Conservation (phyloP, 2,888 invertebrate species). For the Steinernema scapterisci region DNA sequence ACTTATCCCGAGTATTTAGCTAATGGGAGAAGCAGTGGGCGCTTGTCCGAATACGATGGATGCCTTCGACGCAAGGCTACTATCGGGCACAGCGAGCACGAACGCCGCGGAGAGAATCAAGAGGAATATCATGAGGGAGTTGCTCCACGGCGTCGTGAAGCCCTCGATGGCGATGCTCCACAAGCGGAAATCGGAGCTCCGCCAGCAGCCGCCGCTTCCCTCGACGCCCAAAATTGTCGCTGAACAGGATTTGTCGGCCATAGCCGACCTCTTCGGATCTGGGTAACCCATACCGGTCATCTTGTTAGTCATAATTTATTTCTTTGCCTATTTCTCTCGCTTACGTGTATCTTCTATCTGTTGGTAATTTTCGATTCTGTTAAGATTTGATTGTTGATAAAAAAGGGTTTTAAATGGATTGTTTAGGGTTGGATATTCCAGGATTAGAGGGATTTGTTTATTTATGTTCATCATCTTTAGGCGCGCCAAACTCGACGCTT, state of each 20-base stretch:
- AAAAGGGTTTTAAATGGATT: too few species aligned
- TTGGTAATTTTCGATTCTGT: not conserved
- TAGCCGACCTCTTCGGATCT: slow-evolving; percentile 22
- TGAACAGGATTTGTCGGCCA: slow-evolving; percentile 5
- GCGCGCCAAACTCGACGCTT: not conserved
- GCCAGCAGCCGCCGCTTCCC: not conserved
- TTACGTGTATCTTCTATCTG: slow-evolving; percentile 5
- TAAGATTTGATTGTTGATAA: not conserved
- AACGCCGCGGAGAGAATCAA: not conserved
- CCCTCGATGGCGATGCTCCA: slow-evolving; percentile 11
- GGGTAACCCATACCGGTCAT: not conserved
- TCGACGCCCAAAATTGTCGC: not conserved
- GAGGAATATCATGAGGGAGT: not conserved
- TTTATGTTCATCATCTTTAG: slow-evolving; percentile 1
- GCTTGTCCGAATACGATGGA: not conserved
- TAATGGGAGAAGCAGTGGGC: not conserved
- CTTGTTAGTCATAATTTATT: too few species aligned
- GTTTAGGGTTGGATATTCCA: not conserved
- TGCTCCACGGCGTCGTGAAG: slow-evolving; percentile 5
- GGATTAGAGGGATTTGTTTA: not conserved
- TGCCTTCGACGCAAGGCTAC: too few species aligned
- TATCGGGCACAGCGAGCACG: too few species aligned
- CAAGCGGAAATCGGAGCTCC: not conserved
- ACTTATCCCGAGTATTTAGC: too few species aligned
- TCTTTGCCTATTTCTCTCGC: not conserved